Base-by-base conservation (phyloP, 2,113 vertebrate species). In the Menidia beryllina region DNA sequence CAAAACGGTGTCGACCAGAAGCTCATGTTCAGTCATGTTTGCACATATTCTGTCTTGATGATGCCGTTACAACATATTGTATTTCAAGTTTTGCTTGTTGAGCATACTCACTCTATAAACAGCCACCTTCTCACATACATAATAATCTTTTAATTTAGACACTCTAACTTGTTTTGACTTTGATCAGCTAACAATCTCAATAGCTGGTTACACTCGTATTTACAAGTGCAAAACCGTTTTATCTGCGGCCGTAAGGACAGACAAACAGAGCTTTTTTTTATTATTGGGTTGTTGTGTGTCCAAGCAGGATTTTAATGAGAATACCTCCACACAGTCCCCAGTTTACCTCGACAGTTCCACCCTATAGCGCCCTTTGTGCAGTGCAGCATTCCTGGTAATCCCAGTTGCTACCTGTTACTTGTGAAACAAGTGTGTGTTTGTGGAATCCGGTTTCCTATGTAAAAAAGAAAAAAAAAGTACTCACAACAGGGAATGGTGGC, bases 11-110 rank as follows among this genome's bases (percentile, higher is more conserved):
- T 45, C n/a, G 50, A 13, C 2, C 30, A 13, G 5, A 14, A n/a
- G 39, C 23, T n/a, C 62, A n/a, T 26, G 48, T 26, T 7, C 26
- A 14, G 26, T 52, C 39, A 50, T 58, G 15, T 51, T 52, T 26
- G 48, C 20, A 1, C 3, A 14, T 4, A n/a, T 34, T 26, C 6
- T 20, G 51, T n/a, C 47, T 57, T 21, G 25, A 13, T 26, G n/a
- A n/a, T n/a, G n/a, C n/a, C n/a, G n/a, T n/a, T n/a, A n/a, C n/a
- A n/a, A n/a, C n/a, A n/a, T n/a, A n/a, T n/a, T 45, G 73, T 25
- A 66, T 85, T 87, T 86, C 88, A 85, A 74, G 89, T 87, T 90
- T 19, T 72, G 45, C 86, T 71, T 57, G 84, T 86, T 88, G 23
- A 78, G 49, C 54, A 5, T 23, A 20, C 34, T 34, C 13, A 17